Percentiles rank a stretch among this genome's conserved stretches.
Conservation (phyloP, 2,113 vertebrate species). For the Malurus alboscapulatus region DNA sequence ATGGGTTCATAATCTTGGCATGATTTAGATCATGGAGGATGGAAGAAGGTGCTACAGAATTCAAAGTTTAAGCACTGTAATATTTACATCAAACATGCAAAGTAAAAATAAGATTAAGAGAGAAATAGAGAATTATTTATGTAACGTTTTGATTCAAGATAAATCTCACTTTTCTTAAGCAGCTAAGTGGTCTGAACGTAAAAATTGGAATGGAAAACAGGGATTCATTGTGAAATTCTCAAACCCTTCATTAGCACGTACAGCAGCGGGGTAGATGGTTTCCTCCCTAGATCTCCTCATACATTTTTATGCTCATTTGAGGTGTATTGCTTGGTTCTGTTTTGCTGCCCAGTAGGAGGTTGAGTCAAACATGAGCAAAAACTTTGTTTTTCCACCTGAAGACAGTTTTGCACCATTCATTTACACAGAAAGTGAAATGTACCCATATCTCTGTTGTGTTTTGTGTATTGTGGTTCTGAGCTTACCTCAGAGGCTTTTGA, state of each 20-base stretch:
- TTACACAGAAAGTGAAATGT: neutral
- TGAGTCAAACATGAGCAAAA: neutral
- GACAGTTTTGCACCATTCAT: neutral
- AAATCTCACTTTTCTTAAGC: neutral
- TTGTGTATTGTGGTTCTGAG: neutral
- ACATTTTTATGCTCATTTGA: neutral
- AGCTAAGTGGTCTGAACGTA: neutral
- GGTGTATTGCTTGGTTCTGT: neutral
- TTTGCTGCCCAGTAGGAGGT: neutral
- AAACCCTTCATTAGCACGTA: neutral
- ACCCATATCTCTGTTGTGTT: neutral
- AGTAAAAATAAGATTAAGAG: neutral
- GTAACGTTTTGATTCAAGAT: neutral
- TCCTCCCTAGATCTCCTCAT: neutral
- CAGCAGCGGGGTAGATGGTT: neutral
- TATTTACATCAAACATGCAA: neutral
- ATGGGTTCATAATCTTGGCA: neutral
- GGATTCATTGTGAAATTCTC: neutral
- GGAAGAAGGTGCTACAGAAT: neutral
- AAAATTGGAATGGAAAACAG: neutral
- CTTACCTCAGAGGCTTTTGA: neutral
- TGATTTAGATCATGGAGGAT: neutral
- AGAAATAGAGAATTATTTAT: neutral
- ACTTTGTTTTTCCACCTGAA: neutral
- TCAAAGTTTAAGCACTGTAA: neutral